These are phyloP conservation scores for Rafetus swinhoei DNA, from an alignment of 2,113 vertebrate genomes.

Conservation along the genomic window DNA sequence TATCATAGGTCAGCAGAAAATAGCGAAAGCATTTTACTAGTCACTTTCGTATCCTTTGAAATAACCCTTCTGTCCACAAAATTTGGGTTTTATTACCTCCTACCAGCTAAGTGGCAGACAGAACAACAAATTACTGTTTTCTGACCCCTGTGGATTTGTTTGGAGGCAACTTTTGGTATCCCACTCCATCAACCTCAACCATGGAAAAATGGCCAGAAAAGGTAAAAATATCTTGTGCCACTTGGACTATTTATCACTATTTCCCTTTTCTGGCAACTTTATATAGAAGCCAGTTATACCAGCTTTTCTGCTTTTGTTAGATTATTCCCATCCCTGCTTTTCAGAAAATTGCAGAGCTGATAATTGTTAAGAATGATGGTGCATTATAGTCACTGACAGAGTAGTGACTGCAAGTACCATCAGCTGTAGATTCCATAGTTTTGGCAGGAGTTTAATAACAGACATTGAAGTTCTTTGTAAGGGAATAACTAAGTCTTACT, in stretches of 20 bases:
- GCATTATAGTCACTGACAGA: too few species aligned
- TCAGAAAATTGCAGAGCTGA: not conserved
- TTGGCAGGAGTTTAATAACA: not conserved
- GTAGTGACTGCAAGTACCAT: not conserved
- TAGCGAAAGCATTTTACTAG: not conserved
- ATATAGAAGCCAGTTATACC: too few species aligned
- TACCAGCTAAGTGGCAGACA: not conserved
- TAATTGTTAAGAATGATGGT: too few species aligned
- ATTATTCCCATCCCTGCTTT: too few species aligned
- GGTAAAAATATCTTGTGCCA: not conserved
- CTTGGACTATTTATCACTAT: not conserved
- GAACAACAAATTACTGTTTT: not conserved
- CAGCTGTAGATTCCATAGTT: not conserved
- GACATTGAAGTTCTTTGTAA: rapidly evolving
- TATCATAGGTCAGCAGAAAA: not conserved
- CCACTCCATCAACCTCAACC: not conserved
- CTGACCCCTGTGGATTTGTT: not conserved
- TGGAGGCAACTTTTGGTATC: not conserved
- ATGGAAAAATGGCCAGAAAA: not conserved
- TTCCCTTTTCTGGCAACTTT: not conserved
- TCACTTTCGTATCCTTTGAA: not conserved
- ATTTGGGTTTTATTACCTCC: not conserved
- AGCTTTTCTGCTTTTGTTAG: rapidly evolving
- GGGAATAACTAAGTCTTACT: not conserved
- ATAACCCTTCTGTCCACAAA: not conserved